Base-by-base conservation (phyloP, 2,797 vertebrate genomes). In the Platalea minor region DNA sequence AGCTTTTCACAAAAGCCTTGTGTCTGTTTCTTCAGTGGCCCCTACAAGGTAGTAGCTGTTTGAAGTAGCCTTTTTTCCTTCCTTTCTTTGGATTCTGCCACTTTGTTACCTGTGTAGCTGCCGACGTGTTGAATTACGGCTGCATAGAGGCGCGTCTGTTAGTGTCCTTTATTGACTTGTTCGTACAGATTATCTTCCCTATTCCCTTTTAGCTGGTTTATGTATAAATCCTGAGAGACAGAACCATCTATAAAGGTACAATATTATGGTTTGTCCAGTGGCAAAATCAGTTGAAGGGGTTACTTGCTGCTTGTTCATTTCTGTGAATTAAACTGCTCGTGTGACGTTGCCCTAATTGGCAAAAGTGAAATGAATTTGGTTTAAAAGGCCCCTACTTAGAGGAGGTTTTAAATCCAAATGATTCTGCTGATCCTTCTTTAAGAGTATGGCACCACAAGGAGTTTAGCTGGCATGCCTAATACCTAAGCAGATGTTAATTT, bases 111-210 rank as follows among this genome's bases (percentile, higher is more conserved):
- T 26, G 10, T 59, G 20, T 37, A 16, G 64, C 64, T 63, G 41
- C 69, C 77, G 56, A n/a, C 3, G 1, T 21, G 7, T 18, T 60
- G 48, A 61, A 39, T 50, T 54, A 28, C 45, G 46, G 7, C 37
- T 33, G 29, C 9, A 2, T 18, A 41, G 25, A 35, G 24, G 41
- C 2, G 0, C 5, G 1, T 61, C 41, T n/a, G 14, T 39, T 10
- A 2, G 11, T 20, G 23, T 80, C 33, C 33, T 61, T 89, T 54
- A 33, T 50, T 65, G 31, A 29, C 9, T 15, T 20, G 4, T 11
- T 91, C 41, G 11, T 48, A 8, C 13, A 26, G 28, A 45, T 46
- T 4, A 8, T 23, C n/a, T 77, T 84, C n/a, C 37, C 28, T 21
- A 0, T 64, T 88, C 19, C 11, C 28, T 77, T 46, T 60, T 31